phyloP scores from a whole-genome alignment of 2,888 invertebrate genomes.

The Blastobasis lacticolella region DNA sequence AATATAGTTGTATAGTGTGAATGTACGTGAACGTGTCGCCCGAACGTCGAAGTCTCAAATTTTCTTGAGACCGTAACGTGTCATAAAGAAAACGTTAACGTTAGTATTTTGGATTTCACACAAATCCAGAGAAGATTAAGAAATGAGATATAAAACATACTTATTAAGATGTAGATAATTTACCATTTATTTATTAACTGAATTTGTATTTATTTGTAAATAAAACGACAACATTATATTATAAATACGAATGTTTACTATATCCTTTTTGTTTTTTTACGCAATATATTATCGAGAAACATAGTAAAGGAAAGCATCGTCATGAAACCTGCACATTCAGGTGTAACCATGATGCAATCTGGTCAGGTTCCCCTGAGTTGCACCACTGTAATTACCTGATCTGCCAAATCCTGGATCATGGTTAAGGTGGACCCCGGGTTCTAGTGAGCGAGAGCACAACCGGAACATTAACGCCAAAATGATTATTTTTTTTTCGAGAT shows the following conservation, averaged over 20 bases:
- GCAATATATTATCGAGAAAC: constrained; percentile 16
- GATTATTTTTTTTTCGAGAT: no score
- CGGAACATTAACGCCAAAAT: no score
- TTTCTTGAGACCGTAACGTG: constrained; percentile 72
- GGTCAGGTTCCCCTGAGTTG: no score
- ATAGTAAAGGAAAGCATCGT: background rate
- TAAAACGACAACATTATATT: constrained; percentile 73
- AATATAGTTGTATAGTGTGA: constrained; percentile 74
- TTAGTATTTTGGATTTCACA: constrained; percentile 71
- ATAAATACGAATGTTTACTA: constrained; percentile 75
- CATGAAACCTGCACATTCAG: background rate
- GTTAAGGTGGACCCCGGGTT: no score
- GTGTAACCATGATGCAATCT: background rate
- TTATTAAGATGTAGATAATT: constrained; percentile 75
- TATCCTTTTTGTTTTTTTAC: constrained; percentile 62
- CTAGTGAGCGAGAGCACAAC: no score
- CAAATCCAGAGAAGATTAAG: constrained; percentile 70
- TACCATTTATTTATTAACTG: constrained; percentile 76
- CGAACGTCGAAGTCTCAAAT: constrained; percentile 73
- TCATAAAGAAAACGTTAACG: constrained; percentile 70
- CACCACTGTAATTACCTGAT: no score
- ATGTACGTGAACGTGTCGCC: constrained; percentile 74
- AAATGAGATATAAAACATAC: constrained; percentile 73
- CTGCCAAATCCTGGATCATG: no score
- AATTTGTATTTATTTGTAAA: constrained; percentile 76